Base-by-base conservation (phyloP, 2,797 vertebrate genomes). In the Nyctalus aviator region DNA sequence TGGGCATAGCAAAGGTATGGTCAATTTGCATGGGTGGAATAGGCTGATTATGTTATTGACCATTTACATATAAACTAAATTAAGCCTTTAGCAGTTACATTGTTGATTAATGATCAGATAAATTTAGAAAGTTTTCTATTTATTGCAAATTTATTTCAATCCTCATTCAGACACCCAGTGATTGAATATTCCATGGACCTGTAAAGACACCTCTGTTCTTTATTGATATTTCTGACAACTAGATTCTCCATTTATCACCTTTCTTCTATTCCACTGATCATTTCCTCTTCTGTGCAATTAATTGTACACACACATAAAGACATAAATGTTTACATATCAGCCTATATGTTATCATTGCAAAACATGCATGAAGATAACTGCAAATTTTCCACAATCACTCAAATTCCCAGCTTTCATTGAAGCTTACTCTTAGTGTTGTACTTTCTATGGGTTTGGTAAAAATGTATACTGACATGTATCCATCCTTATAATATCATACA, bases 121-220 rank as follows among this genome's bases (percentile, higher is more conserved):
- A 95, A 89, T 35, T 83, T 32, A 62, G 69, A 78, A 53, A 53
- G 21, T 66, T 78, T 86, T 73, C 18, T 81, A 69, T 88, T 90
- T 69, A 53, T 53, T 72, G 3, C 23, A 79, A 55, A 46, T 84
- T 35, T 91, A 86, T 81, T 77, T 86, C 35, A 88, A 8, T 62
- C 21, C 44, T 44, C 2, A 13, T 41, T 84, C 10, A 13, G 41
- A 10, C 8, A 79, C 21, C 44, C 41, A 79, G 75, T 93, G 46
- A 59, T 57, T 69, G 14, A 93, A 79, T 2, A 17, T n/a, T 9
- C 57, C 41, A 12, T 1, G 6, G 18, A 68, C 35, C 50, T 8
- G 8, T 41, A 32, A 37, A 50, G 17, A 69, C 20, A 35, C 13
- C 25, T 59, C 68, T 50, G 59, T 68, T 57, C 46, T 41, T 46